phyloP scores from a whole-genome alignment of 2,797 vertebrate species.

The Orestias chungarensis region DNA sequence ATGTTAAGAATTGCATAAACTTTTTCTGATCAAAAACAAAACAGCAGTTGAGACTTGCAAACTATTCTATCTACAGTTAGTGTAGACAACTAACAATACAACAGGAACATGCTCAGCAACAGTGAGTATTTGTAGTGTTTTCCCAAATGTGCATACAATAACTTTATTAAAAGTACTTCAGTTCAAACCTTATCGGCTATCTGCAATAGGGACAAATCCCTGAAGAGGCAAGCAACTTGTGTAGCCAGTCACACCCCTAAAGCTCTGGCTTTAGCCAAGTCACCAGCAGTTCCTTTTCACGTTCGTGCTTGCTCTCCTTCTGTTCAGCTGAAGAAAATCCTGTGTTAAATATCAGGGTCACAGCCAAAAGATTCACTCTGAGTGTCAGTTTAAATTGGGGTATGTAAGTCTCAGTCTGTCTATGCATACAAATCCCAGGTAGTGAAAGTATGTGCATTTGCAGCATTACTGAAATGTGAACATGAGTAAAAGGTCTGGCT shows the following conservation, averaged over 20 bases:
- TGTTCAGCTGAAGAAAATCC: slow-evolving; percentile 41
- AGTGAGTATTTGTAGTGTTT: background rate
- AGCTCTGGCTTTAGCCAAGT: slow-evolving; percentile 50
- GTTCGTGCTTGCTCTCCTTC: slow-evolving; percentile 26
- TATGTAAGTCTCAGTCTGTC: slow-evolving; percentile 20
- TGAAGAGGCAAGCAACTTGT: slow-evolving; percentile 15
- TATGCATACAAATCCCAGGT: slow-evolving; percentile 14
- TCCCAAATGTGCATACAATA: background rate
- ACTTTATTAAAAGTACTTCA: background rate
- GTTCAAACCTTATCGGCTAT: background rate
- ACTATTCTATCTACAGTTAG: background rate
- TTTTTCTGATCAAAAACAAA: background rate
- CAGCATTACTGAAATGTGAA: slow-evolving; percentile 50
- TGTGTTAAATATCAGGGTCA: slow-evolving; percentile 51
- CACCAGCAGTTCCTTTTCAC: slow-evolving; percentile 24
- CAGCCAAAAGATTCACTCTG: slow-evolving; percentile 26
- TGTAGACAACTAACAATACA: background rate
- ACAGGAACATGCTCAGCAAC: background rate
- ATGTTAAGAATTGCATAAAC: background rate
- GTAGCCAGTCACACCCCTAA: slow-evolving; percentile 11
- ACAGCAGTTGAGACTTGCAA: background rate
- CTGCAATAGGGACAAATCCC: background rate
- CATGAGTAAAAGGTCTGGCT: slow-evolving; percentile 57
- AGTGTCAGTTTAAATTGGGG: slow-evolving; percentile 17
- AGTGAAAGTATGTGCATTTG: slow-evolving; percentile 46